A percentile compares a stretch with the other conserved stretches of the same genome.
These are phyloP conservation scores for Danio albolineatus DNA, from an alignment of 2,797 vertebrate species.

Conservation along the genomic window DNA sequence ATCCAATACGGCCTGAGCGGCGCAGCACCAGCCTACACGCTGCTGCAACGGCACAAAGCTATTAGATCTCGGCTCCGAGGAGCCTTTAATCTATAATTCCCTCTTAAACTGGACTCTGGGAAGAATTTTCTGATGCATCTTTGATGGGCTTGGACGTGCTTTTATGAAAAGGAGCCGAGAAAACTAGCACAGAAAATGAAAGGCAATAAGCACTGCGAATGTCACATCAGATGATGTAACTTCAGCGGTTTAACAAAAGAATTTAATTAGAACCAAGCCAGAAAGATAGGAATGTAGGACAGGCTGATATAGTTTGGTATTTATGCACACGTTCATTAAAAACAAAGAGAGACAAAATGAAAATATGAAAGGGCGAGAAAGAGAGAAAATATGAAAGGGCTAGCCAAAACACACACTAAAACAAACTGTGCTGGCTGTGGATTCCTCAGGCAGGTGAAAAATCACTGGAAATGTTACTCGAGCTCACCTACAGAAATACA, in stretches of 20 bases:
- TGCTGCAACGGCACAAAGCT: conserved; percentile 68
- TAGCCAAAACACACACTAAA: background rate
- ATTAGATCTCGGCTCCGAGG: conserved; percentile 68
- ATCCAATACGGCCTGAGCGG: conserved; percentile 55
- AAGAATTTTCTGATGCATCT: conserved; percentile 51
- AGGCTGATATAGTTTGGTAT: background rate
- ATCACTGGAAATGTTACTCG: background rate
- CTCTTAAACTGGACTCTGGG: conserved; percentile 70
- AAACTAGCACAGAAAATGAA: conserved; percentile 41
- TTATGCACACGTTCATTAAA: background rate
- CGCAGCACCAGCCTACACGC: conserved; percentile 54
- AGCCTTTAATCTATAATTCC: conserved; percentile 78
- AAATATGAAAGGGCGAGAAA: background rate
- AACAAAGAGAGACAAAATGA: background rate
- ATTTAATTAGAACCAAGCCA: conserved; percentile 7
- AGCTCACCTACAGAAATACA: background rate
- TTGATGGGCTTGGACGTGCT: conserved; percentile 49
- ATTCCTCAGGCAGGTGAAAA: background rate
- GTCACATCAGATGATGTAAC: conserved; percentile 5
- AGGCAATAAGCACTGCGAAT: conserved; percentile 26
- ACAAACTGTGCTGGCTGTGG: background rate
- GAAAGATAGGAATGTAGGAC: conserved; percentile 9
- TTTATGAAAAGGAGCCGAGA: conserved; percentile 34
- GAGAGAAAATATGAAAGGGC: background rate
- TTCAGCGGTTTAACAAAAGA: background rate